Conservation (phyloP, 2,113 vertebrate species). For the Tamias sibiricus region DNA sequence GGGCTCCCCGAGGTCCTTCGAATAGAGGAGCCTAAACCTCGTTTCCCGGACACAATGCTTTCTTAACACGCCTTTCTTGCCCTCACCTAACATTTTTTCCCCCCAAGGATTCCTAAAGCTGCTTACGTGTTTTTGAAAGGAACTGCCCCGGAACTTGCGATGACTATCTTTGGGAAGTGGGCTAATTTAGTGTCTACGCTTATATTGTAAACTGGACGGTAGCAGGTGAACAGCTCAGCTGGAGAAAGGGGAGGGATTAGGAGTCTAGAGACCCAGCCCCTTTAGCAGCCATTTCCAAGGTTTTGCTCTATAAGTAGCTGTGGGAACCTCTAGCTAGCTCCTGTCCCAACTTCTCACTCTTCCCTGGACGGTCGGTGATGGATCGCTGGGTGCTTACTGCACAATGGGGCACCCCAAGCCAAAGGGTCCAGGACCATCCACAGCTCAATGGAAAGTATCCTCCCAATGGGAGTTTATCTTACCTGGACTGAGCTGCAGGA, state of each 20-base stretch:
- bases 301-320: neutral
- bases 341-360: neutral
- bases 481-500: neutral
- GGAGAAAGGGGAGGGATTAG: conserved; percentile 49
- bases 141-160: neutral
- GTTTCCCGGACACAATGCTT: neutral
- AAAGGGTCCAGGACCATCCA: neutral
- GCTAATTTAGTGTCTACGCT: neutral
- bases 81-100: neutral
- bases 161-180: neutral
- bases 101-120: neutral
- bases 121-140: fast-evolving
- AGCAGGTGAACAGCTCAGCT: conserved; percentile 54
- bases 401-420: neutral
- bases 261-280: conserved; percentile 27
- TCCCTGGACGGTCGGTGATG: fast-evolving
- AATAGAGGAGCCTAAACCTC: neutral
- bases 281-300: conserved; percentile 52
- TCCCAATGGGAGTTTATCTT: neutral
- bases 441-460: neutral
- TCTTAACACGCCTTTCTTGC: neutral
- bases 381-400: neutral
- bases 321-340: neutral
- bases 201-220: conserved; percentile 66
- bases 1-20: conserved; percentile 63